These are phyloP conservation scores for Lutjanus argentimaculatus DNA, from an alignment of 2,797 vertebrate genomes.

Conservation along the genomic window DNA sequence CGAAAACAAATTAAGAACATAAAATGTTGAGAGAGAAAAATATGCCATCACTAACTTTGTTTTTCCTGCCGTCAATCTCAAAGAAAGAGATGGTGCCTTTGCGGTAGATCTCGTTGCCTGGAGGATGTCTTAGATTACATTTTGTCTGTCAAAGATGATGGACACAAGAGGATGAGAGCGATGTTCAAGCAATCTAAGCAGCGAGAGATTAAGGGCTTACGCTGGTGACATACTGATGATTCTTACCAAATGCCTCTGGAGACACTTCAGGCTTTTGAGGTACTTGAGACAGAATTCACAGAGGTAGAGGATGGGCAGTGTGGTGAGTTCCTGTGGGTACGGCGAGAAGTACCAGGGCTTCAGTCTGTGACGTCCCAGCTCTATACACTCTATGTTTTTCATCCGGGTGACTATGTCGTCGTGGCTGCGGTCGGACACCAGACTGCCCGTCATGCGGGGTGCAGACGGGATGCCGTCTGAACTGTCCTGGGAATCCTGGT, in stretches of 20 bases:
- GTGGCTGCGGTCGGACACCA: slow-evolving; percentile 97
- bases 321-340: slow-evolving; percentile 95
- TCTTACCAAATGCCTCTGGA: slow-evolving; percentile 95
- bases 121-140: slow-evolving; percentile 94
- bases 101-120: slow-evolving; percentile 96
- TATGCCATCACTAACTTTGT: slow-evolving; percentile 87
- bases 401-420: slow-evolving; percentile 97
- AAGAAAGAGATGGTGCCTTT: slow-evolving; percentile 98
- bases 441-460: slow-evolving; percentile 95
- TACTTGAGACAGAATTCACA: slow-evolving; percentile 99
- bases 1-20: neutral
- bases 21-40: neutral
- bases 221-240: neutral
- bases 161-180: slow-evolving; percentile 10
- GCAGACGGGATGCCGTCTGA: slow-evolving; percentile 94
- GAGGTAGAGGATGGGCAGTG: slow-evolving; percentile 95
- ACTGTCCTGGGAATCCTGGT: slow-evolving; percentile 96
- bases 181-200: neutral
- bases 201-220: neutral
- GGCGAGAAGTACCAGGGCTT: slow-evolving; percentile 99
- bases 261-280: slow-evolving; percentile 97
- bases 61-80: slow-evolving; percentile 96
- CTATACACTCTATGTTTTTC: slow-evolving; percentile 99
- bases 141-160: slow-evolving; percentile 87
- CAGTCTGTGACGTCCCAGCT: slow-evolving; percentile 94